A percentile compares a stretch with the other conserved stretches of the same genome.
Evolutionary conservation across 2,113 vertebrate genomes (phyloP).

Genomic region (Shinisaurus crocodilurus): DNA sequence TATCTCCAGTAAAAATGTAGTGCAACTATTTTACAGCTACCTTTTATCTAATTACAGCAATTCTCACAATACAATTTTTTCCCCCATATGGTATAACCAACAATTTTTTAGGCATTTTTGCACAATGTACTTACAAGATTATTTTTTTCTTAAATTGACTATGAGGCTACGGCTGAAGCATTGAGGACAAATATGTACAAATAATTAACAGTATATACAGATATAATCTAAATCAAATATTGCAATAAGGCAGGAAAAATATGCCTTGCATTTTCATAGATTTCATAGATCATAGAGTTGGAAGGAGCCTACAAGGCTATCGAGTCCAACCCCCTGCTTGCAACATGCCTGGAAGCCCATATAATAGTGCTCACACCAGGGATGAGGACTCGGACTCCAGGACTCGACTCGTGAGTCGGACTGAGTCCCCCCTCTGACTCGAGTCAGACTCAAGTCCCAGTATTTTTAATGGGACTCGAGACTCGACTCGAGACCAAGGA

Average conservation of each 20-base stretch:
- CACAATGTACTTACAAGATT: background rate
- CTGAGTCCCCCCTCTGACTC: too few species aligned
- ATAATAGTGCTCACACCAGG: background rate
- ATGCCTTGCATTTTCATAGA: background rate
- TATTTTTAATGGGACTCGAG: too few species aligned
- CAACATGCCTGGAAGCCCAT: background rate
- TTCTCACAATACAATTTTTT: background rate
- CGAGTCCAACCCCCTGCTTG: too few species aligned
- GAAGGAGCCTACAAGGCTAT: too few species aligned
- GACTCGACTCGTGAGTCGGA: too few species aligned
- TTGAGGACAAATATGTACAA: background rate
- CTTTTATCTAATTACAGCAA: background rate
- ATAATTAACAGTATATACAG: background rate
- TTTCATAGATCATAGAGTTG: too few species aligned
- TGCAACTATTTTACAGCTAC: background rate
- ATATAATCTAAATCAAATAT: background rate
- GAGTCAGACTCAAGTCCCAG: too few species aligned
- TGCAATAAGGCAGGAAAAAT: background rate
- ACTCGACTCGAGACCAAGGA: too few species aligned
- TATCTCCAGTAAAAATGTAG: background rate
- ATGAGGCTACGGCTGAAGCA: background rate
- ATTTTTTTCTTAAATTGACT: background rate
- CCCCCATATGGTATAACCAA: background rate
- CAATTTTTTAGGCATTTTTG: background rate
- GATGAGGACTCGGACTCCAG: too few species aligned